Evolutionary conservation across 2,888 invertebrate genomes (phyloP), one percentile per base, ranked within the genome.

Genomic region (Heliconius cydno): DNA sequence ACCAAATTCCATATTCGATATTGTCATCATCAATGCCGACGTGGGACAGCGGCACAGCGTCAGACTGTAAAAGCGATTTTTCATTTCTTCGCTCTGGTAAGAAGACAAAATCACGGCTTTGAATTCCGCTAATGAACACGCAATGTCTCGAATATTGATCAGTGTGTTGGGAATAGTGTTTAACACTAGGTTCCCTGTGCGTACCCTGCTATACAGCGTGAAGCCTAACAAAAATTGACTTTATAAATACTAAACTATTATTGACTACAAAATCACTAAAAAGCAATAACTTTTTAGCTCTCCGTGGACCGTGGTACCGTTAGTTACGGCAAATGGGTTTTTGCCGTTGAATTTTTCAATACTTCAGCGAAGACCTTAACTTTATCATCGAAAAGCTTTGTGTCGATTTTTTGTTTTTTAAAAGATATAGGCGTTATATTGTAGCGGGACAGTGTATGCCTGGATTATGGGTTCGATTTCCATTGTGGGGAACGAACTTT

Each of bases 251-350:
- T 12, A 68, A 66, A 68, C 15, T 7, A 28, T 15, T 57, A 9
- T 22, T 30, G 19, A 30, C 28, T 34, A 57, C 9, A 72, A 72
- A 72, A 52, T 30, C 52, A 57, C 30, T 5, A 52, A 72, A 72
- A 72, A 72, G 30, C 22, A 72, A 72, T 57, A 57, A 25, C 52
- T 57, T 30, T 72, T 22, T 22, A 68, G 67, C n/a, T 38, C 52
- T n/a, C 22, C 52, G 22, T 52, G 52, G 72, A 60, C 60, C 60
- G n/a, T 12, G 22, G 60, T 72, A 52, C 72, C 72, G 72, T 57
- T 72, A 72, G 30, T 72, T 72, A 72, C 71, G 71, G 52, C 52
- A 52, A 57, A 52, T 30, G 57, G 30, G 4, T 72, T 72, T 71
- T 72, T 72, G 72, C 13, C 15, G 52, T 30, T 38, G 12, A 57